These are phyloP conservation scores for Ypsolopha sequella DNA, from an alignment of 2,888 invertebrate species.

Conservation along the genomic window DNA sequence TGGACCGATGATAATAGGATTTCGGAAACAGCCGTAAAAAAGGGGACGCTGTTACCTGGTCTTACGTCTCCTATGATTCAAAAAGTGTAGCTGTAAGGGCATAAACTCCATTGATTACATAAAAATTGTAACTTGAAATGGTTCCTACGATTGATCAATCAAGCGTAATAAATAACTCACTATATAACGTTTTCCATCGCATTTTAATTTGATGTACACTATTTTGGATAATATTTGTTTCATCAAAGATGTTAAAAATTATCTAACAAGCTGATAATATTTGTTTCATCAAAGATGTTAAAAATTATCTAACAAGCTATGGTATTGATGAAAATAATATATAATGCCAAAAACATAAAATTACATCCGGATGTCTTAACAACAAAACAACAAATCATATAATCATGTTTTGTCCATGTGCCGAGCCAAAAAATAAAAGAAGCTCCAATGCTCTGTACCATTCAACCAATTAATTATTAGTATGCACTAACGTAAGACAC, in stretches of 20 bases:
- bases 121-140: too few relatives aligned
- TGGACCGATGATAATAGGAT: slow-evolving; percentile 28
- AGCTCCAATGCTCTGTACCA: slow-evolving; percentile 8
- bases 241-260: slow-evolving; percentile 6
- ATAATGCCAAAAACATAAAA: slow-evolving; percentile 16
- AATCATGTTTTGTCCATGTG: slow-evolving; percentile 55
- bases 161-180: too few relatives aligned
- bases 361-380: slow-evolving; percentile 55
- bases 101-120: too few relatives aligned
- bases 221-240: too few relatives aligned
- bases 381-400: slow-evolving; percentile 63
- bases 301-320: slow-evolving; percentile 8
- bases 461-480: neutral
- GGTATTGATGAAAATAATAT: neutral
- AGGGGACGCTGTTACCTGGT: slow-evolving; percentile 9
- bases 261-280: slow-evolving; percentile 6
- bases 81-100: too few relatives aligned
- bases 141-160: too few relatives aligned
- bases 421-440: slow-evolving; percentile 36
- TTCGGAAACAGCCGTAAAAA: slow-evolving; percentile 24
- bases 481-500: slow-evolving; percentile 20
- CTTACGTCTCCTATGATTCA: neutral
- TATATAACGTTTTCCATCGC: slow-evolving; percentile 27
- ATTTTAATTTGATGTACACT: slow-evolving; percentile 6
- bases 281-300: neutral